Evolutionary conservation across 2,113 vertebrate species (phyloP), one percentile per base, ranked within the genome.

Genomic region (Emydocephalus ijimae): DNA sequence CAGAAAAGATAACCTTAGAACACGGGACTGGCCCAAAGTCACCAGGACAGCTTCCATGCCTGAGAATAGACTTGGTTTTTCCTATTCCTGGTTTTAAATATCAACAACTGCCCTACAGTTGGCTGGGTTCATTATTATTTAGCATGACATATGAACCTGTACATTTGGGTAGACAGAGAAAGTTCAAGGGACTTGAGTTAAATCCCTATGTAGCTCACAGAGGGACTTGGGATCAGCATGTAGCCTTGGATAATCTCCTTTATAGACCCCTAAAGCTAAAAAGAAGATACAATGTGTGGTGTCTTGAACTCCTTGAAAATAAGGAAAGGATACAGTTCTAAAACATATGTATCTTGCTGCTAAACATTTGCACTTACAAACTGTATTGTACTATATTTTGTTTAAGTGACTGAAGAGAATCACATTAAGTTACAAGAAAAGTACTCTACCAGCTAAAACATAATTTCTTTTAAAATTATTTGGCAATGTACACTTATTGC

Each of bases 391-490:
- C 87, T 85, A 24, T 24, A 55, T n/a, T 92, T 45, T 94, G 92
- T 59, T 54, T 9, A 54, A 20, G 54, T 26, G 89, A 92, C 94
- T 56, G 92, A 91, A 85, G 15, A 81, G 95, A 94, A 90, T 92
- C 85, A 69, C 69, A 85, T 64, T 26, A 45, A 57, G 52, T 85
- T 5, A 69, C 23, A 20, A 48, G 64, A 85, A 89, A 92, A 89
- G 87, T 57, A 85, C 81, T 48, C 29, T 18, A 34, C 18, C 39
- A 85, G 18, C 10, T 34, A 85, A 89, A 85, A 26, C 91, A 81
- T 6, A 20, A 89, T 39, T 92, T 87, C 26, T 81, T 50, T 92
- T 85, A 69, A 85, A 85, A 92, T 85, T 45, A 57, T 55, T 85
- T 92, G 87, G 87, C 39, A 26, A 55, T 69, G 74, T 92, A 69